Conservation (phyloP, 2,888 invertebrate species). For the Nomada goodeniana region DNA sequence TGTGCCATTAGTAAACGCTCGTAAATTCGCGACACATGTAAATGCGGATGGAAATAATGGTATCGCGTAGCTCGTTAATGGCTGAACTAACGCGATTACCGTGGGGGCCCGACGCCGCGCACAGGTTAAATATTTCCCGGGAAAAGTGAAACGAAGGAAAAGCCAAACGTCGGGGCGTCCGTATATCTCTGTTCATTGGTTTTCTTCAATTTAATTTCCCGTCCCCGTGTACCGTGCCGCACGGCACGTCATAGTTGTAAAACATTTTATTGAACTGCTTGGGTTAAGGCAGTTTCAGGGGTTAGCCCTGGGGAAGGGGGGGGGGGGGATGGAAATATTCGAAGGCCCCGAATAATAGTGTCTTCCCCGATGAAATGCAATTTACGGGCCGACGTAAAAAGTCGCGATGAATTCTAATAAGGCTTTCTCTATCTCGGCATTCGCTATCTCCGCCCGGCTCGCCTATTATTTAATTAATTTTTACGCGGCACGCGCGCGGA, state of each 20-base stretch:
- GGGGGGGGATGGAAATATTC: constrained; percentile 36
- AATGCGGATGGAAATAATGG: constrained; percentile 53
- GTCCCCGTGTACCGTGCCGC: constrained; percentile 2
- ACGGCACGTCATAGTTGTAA: constrained; percentile 58
- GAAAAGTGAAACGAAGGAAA: constrained; percentile 13
- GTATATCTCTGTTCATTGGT: constrained; percentile 14
- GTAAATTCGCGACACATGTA: constrained; percentile 49
- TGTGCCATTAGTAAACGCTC: constrained; percentile 35
- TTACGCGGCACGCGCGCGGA: constrained; percentile 1
- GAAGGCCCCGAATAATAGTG: constrained; percentile 45
- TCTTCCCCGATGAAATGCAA: constrained; percentile 26
- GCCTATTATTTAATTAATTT: constrained; percentile 23
- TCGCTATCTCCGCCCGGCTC: not conserved
- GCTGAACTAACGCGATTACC: constrained; percentile 36
- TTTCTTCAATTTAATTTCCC: constrained; percentile 58
- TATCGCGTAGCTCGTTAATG: constrained; percentile 50
- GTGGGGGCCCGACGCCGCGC: not conserved
- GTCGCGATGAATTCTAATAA: constrained; percentile 53
- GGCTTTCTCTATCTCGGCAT: not conserved
- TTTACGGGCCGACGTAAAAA: constrained; percentile 43
- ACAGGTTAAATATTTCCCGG: constrained; percentile 4
- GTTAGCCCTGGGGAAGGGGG: not conserved
- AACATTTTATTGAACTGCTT: constrained; percentile 59
- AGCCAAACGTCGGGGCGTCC: not conserved
- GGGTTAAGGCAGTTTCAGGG: constrained; percentile 28